Percentiles rank a stretch among this genome's conserved stretches.
Conservation (phyloP, 2,888 invertebrate genomes). For the Epirrhoe alternata region DNA sequence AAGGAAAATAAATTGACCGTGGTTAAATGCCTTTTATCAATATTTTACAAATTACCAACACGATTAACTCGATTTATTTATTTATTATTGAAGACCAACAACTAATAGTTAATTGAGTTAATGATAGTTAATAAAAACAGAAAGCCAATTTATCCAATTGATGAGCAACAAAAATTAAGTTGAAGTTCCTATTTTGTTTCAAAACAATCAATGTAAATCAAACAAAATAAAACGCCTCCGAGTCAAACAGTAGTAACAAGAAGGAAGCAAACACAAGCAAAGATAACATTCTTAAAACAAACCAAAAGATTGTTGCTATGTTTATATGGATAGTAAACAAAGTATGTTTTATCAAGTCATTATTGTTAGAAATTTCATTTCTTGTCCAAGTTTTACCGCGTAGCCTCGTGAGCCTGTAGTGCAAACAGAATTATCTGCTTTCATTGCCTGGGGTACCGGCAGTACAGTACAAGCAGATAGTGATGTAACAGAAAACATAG, state of each 20-base stretch:
- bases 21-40: too few species aligned
- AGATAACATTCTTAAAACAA: slow-evolving; percentile 46
- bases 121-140: too few species aligned
- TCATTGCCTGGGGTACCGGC: slow-evolving; percentile 63
- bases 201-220: slow-evolving; percentile 15
- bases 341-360: slow-evolving; percentile 63
- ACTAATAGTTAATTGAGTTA: too few species aligned
- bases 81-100: too few species aligned
- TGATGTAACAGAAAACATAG: slow-evolving; percentile 13
- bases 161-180: background rate
- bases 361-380: slow-evolving; percentile 66
- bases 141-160: too few species aligned
- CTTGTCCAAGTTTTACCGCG: slow-evolving; percentile 64
- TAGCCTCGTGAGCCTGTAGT: slow-evolving; percentile 55
- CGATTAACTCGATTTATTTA: too few species aligned
- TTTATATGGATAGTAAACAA: slow-evolving; percentile 50
- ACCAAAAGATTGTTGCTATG: slow-evolving; percentile 43
- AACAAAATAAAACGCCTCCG: slow-evolving; percentile 20
- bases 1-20: too few species aligned
- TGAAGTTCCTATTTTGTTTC: slow-evolving; percentile 3
- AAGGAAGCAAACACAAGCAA: slow-evolving; percentile 42
- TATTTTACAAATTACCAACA: too few species aligned
- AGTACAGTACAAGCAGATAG: slow-evolving; percentile 18
- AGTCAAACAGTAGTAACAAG: slow-evolving; percentile 33
- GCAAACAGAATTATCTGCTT: slow-evolving; percentile 73